Evolutionary conservation across 2,888 invertebrate species (phyloP).

Genomic region (Hartigia nigra): DNA sequence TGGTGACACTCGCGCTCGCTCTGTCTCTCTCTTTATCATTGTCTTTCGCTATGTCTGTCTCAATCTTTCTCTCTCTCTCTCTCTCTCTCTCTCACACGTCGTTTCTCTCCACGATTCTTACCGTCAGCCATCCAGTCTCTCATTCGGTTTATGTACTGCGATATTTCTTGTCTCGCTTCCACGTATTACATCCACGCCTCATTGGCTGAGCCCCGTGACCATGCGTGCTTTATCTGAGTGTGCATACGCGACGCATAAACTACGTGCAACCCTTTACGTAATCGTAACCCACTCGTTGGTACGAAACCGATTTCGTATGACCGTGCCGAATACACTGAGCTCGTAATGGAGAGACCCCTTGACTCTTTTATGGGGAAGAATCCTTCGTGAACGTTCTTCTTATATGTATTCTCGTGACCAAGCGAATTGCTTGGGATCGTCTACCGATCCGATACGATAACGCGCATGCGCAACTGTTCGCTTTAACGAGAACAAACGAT

Average conservation of each 20-base stretch:
- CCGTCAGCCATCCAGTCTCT: conserved; percentile 23
- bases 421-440: background rate
- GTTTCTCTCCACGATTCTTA: background rate
- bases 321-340: background rate
- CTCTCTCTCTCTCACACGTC: conserved; percentile 21
- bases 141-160: conserved; percentile 29
- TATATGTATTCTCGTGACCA: background rate
- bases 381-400: background rate
- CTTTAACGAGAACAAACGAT: background rate
- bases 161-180: conserved; percentile 30
- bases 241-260: background rate
- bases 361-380: background rate
- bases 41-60: background rate
- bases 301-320: background rate
- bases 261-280: background rate
- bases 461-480: background rate
- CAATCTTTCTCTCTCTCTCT: conserved; percentile 16
- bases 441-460: background rate
- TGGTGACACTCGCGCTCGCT: conserved; percentile 41
- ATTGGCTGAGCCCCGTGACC: conserved; percentile 35
- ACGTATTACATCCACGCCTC: conserved; percentile 38
- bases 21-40: conserved; percentile 16
- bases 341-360: background rate
- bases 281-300: background rate
- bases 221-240: conserved; percentile 22